A percentile compares a stretch with the other conserved stretches of the same genome.
These are phyloP conservation scores for Leptopilina myrica DNA, from an alignment of 2,888 invertebrate genomes.

Conservation along the genomic window DNA sequence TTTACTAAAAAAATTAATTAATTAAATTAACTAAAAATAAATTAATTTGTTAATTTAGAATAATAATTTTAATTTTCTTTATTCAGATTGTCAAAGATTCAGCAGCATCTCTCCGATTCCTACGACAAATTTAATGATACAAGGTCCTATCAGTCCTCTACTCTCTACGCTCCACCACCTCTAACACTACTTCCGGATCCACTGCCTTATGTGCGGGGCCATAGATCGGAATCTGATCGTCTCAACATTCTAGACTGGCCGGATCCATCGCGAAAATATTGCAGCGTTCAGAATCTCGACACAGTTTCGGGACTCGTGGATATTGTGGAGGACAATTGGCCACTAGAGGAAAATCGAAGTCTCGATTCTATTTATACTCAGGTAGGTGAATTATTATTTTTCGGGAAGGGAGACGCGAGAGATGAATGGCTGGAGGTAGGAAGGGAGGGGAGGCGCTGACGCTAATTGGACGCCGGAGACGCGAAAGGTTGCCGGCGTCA, in stretches of 20 bases:
- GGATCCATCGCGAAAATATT: conserved; percentile 68
- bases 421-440: not conserved
- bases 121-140: conserved; percentile 69
- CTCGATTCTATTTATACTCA: conserved; percentile 74
- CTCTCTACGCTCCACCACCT: conserved; percentile 68
- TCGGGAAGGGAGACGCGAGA: not conserved
- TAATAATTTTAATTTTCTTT: conserved; percentile 11
- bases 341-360: conserved; percentile 71
- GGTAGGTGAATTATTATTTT: conserved; percentile 57
- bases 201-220: conserved; percentile 56
- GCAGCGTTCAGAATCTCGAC: conserved; percentile 73
- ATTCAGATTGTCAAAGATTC: conserved; percentile 73
- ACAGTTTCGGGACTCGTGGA: conserved; percentile 74
- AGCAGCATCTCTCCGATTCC: conserved; percentile 72
- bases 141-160: conserved; percentile 67
- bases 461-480: not conserved
- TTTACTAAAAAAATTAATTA: no score
- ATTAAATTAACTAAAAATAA: not conserved
- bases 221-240: conserved; percentile 63
- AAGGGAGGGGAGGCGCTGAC: not conserved
- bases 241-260: conserved; percentile 74
- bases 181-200: conserved; percentile 67
- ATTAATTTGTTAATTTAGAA: not conserved
- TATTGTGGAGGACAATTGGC: conserved; percentile 73
- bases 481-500: no score